These are phyloP conservation scores for Montipora efflorescens DNA, from an alignment of 64 coral and sea anemone genomes.

Conservation along the genomic window DNA sequence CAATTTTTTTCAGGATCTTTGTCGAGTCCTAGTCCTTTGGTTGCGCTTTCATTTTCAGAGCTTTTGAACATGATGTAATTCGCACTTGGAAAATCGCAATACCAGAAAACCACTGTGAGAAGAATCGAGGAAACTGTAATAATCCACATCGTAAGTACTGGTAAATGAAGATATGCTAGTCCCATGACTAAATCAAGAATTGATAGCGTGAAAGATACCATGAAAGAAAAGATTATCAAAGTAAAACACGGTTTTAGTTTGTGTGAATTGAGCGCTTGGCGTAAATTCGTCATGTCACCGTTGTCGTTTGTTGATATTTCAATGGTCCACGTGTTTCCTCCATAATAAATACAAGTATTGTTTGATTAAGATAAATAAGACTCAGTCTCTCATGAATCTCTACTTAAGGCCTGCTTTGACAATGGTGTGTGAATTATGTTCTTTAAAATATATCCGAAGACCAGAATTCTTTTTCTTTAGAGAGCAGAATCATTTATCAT, in stretches of 20 bases:
- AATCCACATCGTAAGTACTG: slow-evolving; percentile 21
- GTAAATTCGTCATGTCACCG: not conserved
- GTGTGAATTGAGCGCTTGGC: not conserved
- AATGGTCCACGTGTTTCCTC: not conserved
- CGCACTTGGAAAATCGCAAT: not conserved
- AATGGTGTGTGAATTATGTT: too few species aligned
- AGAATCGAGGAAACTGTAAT: not conserved
- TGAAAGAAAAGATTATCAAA: slow-evolving; percentile 20
- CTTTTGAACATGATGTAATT: not conserved
- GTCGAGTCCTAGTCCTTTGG: not conserved
- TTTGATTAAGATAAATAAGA: too few species aligned
- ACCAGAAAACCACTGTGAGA: slow-evolving; percentile 6
- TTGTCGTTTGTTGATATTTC: not conserved
- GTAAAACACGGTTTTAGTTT: slow-evolving; percentile 37
- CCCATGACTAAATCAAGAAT: slow-evolving; percentile 7
- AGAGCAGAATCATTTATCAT: too few species aligned
- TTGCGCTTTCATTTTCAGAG: not conserved
- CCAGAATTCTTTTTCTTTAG: too few species aligned
- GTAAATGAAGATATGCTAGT: not conserved
- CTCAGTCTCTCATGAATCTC: too few species aligned
- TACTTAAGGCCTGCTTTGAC: too few species aligned
- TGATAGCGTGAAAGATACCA: slow-evolving; percentile 30
- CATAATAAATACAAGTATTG: too few species aligned
- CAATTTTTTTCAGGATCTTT: not conserved
- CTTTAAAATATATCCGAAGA: too few species aligned